Conservation (phyloP, 2,888 invertebrate species). For the Mesochorus sp. region DNA sequence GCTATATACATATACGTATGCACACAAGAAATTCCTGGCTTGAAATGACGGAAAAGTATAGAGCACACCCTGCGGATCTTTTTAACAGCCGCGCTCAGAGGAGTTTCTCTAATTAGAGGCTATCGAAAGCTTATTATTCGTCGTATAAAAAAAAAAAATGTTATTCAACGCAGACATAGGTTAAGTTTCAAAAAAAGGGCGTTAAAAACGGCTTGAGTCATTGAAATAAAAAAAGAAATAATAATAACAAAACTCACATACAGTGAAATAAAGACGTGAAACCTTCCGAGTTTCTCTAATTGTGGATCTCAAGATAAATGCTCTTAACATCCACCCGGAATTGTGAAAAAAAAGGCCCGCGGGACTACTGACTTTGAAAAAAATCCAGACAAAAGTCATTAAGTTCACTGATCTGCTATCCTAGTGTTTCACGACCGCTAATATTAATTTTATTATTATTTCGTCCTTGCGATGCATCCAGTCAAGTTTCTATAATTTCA, state of each 20-base stretch:
- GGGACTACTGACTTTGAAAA: constrained; percentile 5
- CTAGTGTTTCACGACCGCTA: constrained; percentile 12
- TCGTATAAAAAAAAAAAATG: constrained; percentile 30
- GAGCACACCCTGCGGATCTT: constrained; percentile 10
- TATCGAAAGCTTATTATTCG: constrained; percentile 26
- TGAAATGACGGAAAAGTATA: constrained; percentile 42
- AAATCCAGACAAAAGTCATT: constrained; percentile 38
- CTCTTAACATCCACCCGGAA: background rate
- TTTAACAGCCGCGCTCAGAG: constrained; percentile 4
- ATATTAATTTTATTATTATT: constrained; percentile 40
- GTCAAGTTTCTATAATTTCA: constrained; percentile 55
- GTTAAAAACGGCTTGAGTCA: constrained; percentile 39
- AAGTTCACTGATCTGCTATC: background rate
- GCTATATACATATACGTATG: background rate
- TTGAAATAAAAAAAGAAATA: constrained; percentile 24
- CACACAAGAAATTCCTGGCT: constrained; percentile 19
- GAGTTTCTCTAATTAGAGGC: constrained; percentile 52
- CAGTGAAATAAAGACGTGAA: background rate
- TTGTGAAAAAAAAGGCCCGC: background rate
- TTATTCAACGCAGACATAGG: constrained; percentile 9
- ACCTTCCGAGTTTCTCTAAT: constrained; percentile 45
- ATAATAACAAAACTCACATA: background rate
- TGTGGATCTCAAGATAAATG: constrained; percentile 15
- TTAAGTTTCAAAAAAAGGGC: background rate
- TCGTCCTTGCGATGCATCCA: constrained; percentile 16